Evolutionary conservation across 2,797 vertebrate genomes (phyloP).

Genomic region (Lutjanus argentimaculatus): DNA sequence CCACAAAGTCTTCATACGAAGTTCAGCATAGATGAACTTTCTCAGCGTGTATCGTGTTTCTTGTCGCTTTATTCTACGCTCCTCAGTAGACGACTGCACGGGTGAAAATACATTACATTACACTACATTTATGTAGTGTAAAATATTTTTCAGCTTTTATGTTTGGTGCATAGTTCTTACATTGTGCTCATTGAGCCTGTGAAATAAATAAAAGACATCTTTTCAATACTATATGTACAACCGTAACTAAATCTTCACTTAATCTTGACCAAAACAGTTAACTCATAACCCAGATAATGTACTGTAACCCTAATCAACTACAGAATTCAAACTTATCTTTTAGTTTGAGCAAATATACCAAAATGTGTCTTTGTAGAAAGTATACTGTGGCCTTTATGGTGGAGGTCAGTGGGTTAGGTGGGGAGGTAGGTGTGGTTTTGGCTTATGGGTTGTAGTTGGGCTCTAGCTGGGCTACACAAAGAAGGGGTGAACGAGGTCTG

Average conservation of each 20-base stretch:
- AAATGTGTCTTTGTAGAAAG: constrained; percentile 21
- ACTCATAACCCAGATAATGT: not conserved
- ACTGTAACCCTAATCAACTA: not conserved
- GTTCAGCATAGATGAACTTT: not conserved
- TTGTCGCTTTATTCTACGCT: not conserved
- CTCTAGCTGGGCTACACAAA: no score
- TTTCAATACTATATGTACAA: not conserved
- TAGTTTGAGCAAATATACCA: no score
- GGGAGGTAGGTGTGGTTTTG: constrained; percentile 76
- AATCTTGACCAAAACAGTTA: constrained; percentile 1
- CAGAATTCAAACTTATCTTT: no score
- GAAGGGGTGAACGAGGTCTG: constrained; percentile 30
- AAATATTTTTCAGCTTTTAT: constrained; percentile 24
- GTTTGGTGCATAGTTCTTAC: constrained; percentile 42
- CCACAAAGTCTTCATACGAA: not conserved
- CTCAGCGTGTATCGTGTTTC: not conserved
- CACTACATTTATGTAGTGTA: not conserved
- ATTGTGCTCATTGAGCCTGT: constrained; percentile 34
- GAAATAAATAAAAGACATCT: constrained; percentile 20
- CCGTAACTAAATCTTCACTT: not conserved
- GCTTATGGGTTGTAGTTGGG: constrained; percentile 38
- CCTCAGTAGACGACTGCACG: not conserved
- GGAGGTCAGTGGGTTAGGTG: constrained; percentile 64
- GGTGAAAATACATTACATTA: not conserved
- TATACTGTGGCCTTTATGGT: constrained; percentile 61